Evolutionary conservation across 2,797 vertebrate species (phyloP).

Genomic region (Micromesistius poutassou): DNA sequence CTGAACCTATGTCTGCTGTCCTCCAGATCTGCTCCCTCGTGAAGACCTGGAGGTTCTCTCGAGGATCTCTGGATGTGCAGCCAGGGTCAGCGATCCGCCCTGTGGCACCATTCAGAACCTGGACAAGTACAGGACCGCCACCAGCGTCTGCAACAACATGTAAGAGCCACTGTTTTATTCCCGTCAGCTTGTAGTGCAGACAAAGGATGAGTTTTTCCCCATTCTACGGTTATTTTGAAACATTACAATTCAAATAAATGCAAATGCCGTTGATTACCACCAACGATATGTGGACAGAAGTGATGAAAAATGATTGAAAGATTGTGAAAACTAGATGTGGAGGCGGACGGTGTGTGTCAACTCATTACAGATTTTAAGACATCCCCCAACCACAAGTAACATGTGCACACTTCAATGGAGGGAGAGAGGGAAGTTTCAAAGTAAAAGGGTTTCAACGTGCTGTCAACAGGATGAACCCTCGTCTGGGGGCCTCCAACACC

Average conservation of each 20-base stretch:
- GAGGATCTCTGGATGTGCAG: conserved; percentile 75
- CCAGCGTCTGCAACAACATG: conserved; percentile 87
- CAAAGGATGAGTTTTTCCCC: background rate
- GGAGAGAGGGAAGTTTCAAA: background rate
- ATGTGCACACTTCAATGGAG: background rate
- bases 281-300: too few species aligned
- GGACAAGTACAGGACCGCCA: conserved; percentile 74
- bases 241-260: too few species aligned
- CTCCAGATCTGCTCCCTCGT: conserved; percentile 75
- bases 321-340: background rate
- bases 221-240: background rate
- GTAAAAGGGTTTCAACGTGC: conserved; percentile 27
- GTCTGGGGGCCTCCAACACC: conserved; percentile 77
- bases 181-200: too few species aligned
- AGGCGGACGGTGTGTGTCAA: background rate
- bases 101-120: conserved; percentile 53
- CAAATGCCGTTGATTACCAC: too few species aligned
- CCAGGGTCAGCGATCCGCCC: conserved; percentile 50
- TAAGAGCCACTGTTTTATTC: conserved; percentile 44
- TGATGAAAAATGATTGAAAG: background rate
- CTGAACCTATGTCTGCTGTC: conserved; percentile 1
- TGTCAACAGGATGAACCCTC: conserved; percentile 67
- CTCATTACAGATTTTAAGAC: background rate
- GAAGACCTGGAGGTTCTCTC: conserved; percentile 70
- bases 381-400: background rate